phyloP scores from a whole-genome alignment of 2,888 invertebrate species.

The Drosophila koepferae region DNA sequence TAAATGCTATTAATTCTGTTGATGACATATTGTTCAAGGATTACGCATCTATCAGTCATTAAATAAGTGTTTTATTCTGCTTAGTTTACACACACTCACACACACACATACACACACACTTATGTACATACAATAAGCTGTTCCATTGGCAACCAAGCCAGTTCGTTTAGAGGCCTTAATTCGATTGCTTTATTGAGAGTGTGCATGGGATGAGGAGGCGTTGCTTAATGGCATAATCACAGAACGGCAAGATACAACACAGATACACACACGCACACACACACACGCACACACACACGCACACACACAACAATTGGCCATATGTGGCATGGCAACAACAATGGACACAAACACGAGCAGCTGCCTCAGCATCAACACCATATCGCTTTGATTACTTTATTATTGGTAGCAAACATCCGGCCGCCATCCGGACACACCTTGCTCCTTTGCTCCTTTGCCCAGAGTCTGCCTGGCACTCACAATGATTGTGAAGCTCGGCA shows the following conservation, averaged over 20 bases:
- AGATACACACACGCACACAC: slow-evolving; percentile 16
- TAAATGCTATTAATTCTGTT: slow-evolving; percentile 6
- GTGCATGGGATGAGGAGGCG: not conserved
- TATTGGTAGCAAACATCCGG: slow-evolving; percentile 68
- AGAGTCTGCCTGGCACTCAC: slow-evolving; percentile 51
- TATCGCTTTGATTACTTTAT: slow-evolving; percentile 82
- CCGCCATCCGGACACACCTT: slow-evolving; percentile 42
- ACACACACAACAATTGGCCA: slow-evolving; percentile 33
- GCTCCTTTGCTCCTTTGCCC: slow-evolving; percentile 12
- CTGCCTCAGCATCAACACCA: slow-evolving; percentile 64
- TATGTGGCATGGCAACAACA: slow-evolving; percentile 67
- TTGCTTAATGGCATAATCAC: slow-evolving; percentile 71
- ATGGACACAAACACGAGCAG: slow-evolving; percentile 16
- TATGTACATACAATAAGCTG: slow-evolving; percentile 3
- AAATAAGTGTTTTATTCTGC: slow-evolving; percentile 11
- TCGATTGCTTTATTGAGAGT: slow-evolving; percentile 61
- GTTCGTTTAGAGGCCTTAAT: slow-evolving; percentile 52
- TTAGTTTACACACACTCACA: not conserved
- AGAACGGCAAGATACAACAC: slow-evolving; percentile 31
- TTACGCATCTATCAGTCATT: slow-evolving; percentile 21
- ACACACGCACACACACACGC: slow-evolving; percentile 11
- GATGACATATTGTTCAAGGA: slow-evolving; percentile 21
- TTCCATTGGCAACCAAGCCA: slow-evolving; percentile 42
- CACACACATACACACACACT: not conserved
- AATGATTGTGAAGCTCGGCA: slow-evolving; percentile 60